Conservation (phyloP, 2,888 invertebrate species). For the Drosophila mimica region DNA sequence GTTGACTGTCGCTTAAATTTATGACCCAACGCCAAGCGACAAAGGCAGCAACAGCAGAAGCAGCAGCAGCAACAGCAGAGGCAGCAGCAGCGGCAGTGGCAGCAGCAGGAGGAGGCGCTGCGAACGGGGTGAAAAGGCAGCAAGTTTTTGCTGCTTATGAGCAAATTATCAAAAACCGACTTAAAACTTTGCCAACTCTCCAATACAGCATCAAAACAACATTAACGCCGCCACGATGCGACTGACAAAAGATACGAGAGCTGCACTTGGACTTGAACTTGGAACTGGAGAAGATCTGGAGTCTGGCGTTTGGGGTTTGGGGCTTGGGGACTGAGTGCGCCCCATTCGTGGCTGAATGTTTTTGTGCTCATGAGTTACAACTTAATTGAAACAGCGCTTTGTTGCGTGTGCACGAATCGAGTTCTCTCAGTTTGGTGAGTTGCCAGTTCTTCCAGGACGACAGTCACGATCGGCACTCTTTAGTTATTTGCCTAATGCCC, state of each 20-base stretch:
- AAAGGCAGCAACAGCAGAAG: slow-evolving; percentile 40
- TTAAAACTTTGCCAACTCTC: slow-evolving; percentile 55
- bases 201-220: slow-evolving; percentile 77
- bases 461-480: slow-evolving; percentile 78
- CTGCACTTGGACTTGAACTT: slow-evolving; percentile 40
- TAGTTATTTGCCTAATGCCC: slow-evolving; percentile 70
- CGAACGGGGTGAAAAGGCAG: slow-evolving; percentile 26
- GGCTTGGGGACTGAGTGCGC: slow-evolving; percentile 19
- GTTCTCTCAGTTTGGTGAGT: neutral
- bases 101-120: slow-evolving; percentile 28
- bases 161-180: slow-evolving; percentile 68
- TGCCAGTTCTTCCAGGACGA: slow-evolving; percentile 24
- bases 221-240: slow-evolving; percentile 56
- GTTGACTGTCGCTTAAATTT: slow-evolving; percentile 84
- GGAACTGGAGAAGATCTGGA: neutral
- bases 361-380: slow-evolving; percentile 77
- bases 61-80: slow-evolving; percentile 6
- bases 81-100: slow-evolving; percentile 6
- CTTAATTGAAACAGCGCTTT: slow-evolving; percentile 81
- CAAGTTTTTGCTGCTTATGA: slow-evolving; percentile 68
- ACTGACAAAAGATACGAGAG: slow-evolving; percentile 15
- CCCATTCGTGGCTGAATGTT: slow-evolving; percentile 18
- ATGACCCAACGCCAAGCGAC: slow-evolving; percentile 73
- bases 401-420: slow-evolving; percentile 30
- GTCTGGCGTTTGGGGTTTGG: neutral